Conservation (phyloP, 2,113 vertebrate genomes). For the Sander lucioperca region DNA sequence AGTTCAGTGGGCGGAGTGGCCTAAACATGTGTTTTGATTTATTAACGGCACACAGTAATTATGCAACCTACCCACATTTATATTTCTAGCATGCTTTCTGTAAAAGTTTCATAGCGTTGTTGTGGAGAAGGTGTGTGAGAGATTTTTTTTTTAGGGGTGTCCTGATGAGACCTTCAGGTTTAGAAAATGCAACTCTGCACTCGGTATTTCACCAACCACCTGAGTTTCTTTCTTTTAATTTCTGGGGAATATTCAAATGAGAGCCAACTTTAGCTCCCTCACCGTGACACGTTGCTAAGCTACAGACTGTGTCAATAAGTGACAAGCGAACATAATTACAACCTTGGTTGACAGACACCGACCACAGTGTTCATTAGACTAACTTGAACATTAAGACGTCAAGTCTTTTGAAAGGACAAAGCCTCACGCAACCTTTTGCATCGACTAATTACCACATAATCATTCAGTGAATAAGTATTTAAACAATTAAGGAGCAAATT, state of each 20-base stretch:
- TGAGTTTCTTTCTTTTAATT: slow-evolving; percentile 4
- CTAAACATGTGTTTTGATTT: slow-evolving; percentile 68
- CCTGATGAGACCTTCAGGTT: background rate
- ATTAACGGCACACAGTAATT: slow-evolving; percentile 62
- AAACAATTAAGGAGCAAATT: slow-evolving; percentile 48
- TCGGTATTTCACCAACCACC: background rate
- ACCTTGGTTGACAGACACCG: slow-evolving; percentile 72
- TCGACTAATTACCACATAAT: slow-evolving; percentile 56
- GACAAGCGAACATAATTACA: slow-evolving; percentile 75
- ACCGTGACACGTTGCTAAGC: slow-evolving; percentile 71
- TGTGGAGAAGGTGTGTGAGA: background rate
- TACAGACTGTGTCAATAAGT: slow-evolving; percentile 74
- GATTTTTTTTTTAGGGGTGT: background rate
- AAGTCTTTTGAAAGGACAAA: slow-evolving; percentile 58
- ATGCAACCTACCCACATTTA: slow-evolving; percentile 59
- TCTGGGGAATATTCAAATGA: slow-evolving; percentile 59
- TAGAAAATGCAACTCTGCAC: background rate
- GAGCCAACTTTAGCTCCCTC: slow-evolving; percentile 64
- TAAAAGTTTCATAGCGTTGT: slow-evolving; percentile 6
- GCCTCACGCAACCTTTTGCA: slow-evolving; percentile 46
- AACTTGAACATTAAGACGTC: slow-evolving; percentile 72
- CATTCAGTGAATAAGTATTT: slow-evolving; percentile 42
- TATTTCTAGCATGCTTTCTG: slow-evolving; percentile 10
- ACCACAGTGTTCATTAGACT: slow-evolving; percentile 74
- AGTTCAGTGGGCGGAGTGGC: slow-evolving; percentile 55